A percentile compares a stretch with the other conserved stretches of the same genome.
Evolutionary conservation across 2,888 invertebrate genomes (phyloP).

Genomic region (Hermaeophaga mercurialis): DNA sequence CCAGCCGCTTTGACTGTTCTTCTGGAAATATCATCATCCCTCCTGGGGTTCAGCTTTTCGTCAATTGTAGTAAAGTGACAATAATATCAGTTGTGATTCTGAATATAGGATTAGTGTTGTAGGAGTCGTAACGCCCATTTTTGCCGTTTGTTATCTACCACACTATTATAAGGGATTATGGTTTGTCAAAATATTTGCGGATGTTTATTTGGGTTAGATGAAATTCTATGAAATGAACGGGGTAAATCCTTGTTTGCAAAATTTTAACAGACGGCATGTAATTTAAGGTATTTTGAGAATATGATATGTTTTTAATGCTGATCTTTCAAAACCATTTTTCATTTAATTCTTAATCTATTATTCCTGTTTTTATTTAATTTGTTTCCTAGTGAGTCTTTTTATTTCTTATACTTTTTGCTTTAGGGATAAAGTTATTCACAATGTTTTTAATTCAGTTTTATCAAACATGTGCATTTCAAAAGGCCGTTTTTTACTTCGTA

Average conservation of each 20-base stretch:
- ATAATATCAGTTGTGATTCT: slow-evolving; percentile 31
- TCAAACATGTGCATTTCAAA: slow-evolving; percentile 11
- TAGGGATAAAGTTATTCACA: too few species aligned
- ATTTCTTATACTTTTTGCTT: too few species aligned
- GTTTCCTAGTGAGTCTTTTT: too few species aligned
- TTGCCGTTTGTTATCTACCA: not conserved
- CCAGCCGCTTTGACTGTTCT: slow-evolving; percentile 4
- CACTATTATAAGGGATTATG: not conserved
- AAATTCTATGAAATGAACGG: not conserved
- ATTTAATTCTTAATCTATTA: too few species aligned
- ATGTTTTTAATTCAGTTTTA: slow-evolving; percentile 6
- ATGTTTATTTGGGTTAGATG: not conserved
- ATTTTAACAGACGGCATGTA: too few species aligned
- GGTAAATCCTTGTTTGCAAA: too few species aligned
- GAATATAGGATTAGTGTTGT: slow-evolving; percentile 30
- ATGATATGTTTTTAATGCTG: too few species aligned
- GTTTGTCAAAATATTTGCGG: not conserved
- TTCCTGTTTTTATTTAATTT: too few species aligned
- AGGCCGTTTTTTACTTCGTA: not conserved
- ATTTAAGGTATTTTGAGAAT: too few species aligned
- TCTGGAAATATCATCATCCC: slow-evolving; percentile 10
- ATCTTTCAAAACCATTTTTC: too few species aligned
- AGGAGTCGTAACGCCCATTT: slow-evolving; percentile 20
- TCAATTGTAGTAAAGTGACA: slow-evolving; percentile 5
- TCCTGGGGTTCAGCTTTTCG: slow-evolving; percentile 10